Evolutionary conservation across 1,140 invertebrate genomes (phyloP).

Genomic region (Camponotus pennsylvanicus): DNA sequence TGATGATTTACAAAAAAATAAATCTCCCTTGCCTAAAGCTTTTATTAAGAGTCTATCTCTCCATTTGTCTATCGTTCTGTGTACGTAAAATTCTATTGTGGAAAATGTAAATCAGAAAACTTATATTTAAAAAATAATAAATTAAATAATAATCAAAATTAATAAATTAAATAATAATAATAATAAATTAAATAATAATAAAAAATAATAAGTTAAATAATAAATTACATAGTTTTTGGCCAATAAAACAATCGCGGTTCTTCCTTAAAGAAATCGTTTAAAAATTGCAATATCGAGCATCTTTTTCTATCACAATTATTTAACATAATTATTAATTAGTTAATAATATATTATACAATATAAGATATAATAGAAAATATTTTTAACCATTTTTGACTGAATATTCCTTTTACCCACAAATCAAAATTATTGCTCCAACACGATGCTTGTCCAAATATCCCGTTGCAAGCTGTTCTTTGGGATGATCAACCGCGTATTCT

Average conservation of each 20-base stretch:
- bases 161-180: constrained; percentile 9
- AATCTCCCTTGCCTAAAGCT: too few relatives aligned
- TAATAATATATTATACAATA: background rate
- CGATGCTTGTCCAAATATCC: background rate
- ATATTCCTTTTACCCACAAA: background rate
- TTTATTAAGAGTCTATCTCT: too few relatives aligned
- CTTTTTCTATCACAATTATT: background rate
- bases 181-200: too few relatives aligned
- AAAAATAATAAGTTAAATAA: constrained; percentile 16
- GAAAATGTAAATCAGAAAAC: constrained; percentile 1
- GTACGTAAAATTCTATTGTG: background rate
- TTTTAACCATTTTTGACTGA: background rate
- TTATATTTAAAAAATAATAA: too few relatives aligned
- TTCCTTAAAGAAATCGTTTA: background rate
- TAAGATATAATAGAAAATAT: background rate
- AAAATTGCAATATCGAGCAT: background rate
- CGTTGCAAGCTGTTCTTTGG: background rate
- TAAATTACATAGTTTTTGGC: background rate
- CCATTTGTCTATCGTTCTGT: too few relatives aligned
- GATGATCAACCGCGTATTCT: background rate
- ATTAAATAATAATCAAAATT: background rate
- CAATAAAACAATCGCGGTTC: background rate
- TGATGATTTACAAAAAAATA: background rate
- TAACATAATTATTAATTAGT: background rate
- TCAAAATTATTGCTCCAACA: background rate